Evolutionary conservation across 2,113 vertebrate species (phyloP).

Genomic region (Tenrec ecaudatus): DNA sequence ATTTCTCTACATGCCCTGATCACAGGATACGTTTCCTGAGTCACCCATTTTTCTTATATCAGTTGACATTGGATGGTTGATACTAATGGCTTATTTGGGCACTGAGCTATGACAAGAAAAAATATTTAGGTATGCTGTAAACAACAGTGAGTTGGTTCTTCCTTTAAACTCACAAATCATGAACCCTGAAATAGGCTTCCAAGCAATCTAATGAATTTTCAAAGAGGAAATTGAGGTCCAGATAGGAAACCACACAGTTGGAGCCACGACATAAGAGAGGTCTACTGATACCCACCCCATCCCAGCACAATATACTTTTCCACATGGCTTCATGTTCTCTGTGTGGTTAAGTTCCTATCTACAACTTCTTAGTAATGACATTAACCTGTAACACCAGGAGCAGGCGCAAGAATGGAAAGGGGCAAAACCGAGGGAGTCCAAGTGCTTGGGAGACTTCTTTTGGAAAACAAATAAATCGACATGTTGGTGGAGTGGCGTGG

Average conservation of each 20-base stretch:
- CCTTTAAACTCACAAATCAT: background rate
- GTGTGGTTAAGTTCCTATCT: background rate
- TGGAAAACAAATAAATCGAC: background rate
- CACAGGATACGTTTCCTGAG: background rate
- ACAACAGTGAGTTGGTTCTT: background rate
- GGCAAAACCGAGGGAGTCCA: background rate
- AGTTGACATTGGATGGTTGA: background rate
- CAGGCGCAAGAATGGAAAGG: background rate
- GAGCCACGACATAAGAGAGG: background rate
- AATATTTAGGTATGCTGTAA: background rate
- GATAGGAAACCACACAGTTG: background rate
- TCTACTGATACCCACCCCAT: background rate
- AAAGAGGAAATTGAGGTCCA: background rate
- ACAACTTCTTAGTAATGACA: background rate
- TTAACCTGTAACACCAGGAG: background rate
- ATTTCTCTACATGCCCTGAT: background rate
- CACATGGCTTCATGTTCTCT: background rate
- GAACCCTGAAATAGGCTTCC: slow-evolving; percentile 10
- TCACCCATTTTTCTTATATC: background rate
- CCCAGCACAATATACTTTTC: background rate
- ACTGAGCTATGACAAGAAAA: background rate
- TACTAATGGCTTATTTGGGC: background rate
- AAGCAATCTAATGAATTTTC: background rate
- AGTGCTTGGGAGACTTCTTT: background rate
- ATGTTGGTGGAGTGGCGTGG: background rate